Percentiles rank a stretch among this genome's conserved stretches.
phyloP scores from a whole-genome alignment of 1,140 invertebrate species.

The Bilobella aurantiaca region DNA sequence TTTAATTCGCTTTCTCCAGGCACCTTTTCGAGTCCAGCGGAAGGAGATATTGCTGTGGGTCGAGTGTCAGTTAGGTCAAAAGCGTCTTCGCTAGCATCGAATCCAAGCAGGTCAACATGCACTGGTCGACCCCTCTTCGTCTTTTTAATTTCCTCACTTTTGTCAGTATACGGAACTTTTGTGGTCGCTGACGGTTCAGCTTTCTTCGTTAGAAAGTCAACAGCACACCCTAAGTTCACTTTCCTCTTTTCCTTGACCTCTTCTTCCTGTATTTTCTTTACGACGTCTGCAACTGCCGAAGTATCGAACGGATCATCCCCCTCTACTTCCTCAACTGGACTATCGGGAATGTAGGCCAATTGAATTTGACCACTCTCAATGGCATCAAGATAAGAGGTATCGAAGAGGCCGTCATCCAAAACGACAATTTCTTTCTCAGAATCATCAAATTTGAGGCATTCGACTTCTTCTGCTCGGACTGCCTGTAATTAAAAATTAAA shows the following conservation, averaged over 20 bases:
- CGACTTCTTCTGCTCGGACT: not conserved
- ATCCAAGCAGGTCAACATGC: constrained; percentile 22
- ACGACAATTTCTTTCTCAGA: constrained; percentile 51
- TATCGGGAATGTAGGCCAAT: constrained; percentile 72
- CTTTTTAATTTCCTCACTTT: constrained; percentile 12
- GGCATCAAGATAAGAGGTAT: constrained; percentile 73
- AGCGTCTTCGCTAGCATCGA: not conserved
- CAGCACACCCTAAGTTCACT: constrained; percentile 68
- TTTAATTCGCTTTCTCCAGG: not conserved
- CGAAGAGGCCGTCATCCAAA: constrained; percentile 47
- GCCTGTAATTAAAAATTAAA: not conserved
- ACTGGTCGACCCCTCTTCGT: constrained; percentile 26
- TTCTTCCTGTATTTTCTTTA: constrained; percentile 54
- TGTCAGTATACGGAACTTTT: constrained; percentile 37
- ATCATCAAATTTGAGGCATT: constrained; percentile 47
- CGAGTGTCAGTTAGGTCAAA: not conserved
- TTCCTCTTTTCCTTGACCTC: constrained; percentile 62
- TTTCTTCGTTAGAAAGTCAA: constrained; percentile 70
- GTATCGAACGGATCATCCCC: constrained; percentile 76
- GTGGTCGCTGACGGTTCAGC: constrained; percentile 53
- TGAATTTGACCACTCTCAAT: constrained; percentile 73
- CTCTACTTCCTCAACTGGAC: constrained; percentile 56
- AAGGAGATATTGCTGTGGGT: no score
- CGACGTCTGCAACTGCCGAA: constrained; percentile 69
- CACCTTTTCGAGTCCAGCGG: not conserved